A percentile compares a stretch with the other conserved stretches of the same genome.
Evolutionary conservation across 2,113 vertebrate genomes (phyloP).

Genomic region (Promerops cafer): DNA sequence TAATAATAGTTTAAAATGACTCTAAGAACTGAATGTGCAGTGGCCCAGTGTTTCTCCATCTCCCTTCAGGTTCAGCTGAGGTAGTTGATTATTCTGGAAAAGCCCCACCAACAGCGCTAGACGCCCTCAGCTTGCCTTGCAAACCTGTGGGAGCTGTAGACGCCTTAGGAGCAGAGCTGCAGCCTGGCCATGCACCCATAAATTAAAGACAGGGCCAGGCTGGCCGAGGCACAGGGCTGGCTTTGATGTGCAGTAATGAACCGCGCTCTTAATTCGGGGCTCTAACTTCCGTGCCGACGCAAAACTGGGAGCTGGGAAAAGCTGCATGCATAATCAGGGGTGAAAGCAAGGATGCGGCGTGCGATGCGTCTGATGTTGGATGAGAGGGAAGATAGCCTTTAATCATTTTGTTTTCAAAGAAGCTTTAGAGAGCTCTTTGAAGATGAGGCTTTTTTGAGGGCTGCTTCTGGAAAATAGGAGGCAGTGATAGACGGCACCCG

Average conservation of each 20-base stretch:
- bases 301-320: conserved; percentile 22
- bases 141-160: background rate
- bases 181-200: background rate
- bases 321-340: conserved; percentile 53
- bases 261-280: conserved; percentile 13
- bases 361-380: conserved; percentile 65
- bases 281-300: background rate
- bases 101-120: too few species aligned
- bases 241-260: conserved; percentile 27
- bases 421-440: conserved; percentile 61
- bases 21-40: background rate
- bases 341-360: conserved; percentile 21
- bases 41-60: too few species aligned
- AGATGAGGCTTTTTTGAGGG: conserved; percentile 28
- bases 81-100: background rate
- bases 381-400: conserved; percentile 65
- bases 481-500: background rate
- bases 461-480: conserved; percentile 15
- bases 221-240: background rate
- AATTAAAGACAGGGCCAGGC: background rate
- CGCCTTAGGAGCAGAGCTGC: background rate
- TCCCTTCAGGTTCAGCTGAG: background rate
- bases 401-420: conserved; percentile 72
- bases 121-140: too few species aligned
- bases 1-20: background rate